A percentile compares a stretch with the other conserved stretches of the same genome.
Conservation (phyloP, 2,888 invertebrate genomes). For the Anorthoa munda region DNA sequence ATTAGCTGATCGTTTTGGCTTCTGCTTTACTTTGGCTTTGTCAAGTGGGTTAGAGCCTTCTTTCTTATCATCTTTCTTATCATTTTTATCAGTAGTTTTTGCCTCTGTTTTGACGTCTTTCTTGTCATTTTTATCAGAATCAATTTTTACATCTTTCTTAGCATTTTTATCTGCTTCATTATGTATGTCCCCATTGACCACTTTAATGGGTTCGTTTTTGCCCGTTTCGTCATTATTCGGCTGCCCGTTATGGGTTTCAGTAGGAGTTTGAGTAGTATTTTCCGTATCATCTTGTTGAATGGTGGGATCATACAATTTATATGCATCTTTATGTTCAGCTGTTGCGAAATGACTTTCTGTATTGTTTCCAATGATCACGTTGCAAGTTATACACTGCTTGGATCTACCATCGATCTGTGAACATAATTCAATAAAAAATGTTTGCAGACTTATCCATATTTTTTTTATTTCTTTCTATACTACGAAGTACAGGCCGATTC, state of each 20-base stretch:
- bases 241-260: background rate
- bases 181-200: background rate
- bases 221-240: background rate
- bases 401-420: conserved; percentile 46
- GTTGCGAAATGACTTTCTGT: conserved; percentile 19
- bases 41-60: conserved; percentile 10
- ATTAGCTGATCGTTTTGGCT: background rate
- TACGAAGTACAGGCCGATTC: no score
- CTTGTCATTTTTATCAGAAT: background rate
- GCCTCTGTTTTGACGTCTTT: conserved; percentile 1
- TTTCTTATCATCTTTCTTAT: conserved; percentile 1
- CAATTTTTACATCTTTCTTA: conserved; percentile 10
- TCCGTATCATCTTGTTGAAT: background rate
- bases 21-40: conserved; percentile 16
- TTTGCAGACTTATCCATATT: no score
- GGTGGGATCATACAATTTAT: background rate
- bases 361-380: conserved; percentile 25
- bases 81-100: background rate
- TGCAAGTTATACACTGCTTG: conserved; percentile 55
- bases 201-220: background rate
- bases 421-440: background rate
- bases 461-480: background rate
- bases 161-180: conserved; percentile 2
- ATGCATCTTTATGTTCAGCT: conserved; percentile 16
- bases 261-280: no score